A percentile compares a stretch with the other conserved stretches of the same genome.
Evolutionary conservation across 2,113 vertebrate species (phyloP).

Genomic region (Lethenteron reissneri): DNA sequence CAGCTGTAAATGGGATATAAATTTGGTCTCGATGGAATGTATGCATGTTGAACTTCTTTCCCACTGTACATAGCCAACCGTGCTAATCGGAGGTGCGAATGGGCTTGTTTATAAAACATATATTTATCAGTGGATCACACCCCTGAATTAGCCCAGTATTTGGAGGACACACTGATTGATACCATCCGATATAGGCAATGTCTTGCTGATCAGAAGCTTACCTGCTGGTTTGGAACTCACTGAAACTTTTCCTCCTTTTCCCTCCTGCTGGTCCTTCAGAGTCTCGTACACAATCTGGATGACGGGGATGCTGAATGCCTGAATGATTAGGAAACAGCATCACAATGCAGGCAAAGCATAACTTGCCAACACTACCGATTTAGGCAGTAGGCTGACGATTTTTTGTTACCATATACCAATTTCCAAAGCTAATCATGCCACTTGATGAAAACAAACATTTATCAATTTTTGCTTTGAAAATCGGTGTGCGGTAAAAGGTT

Average conservation of each 20-base stretch:
- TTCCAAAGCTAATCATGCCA: too few species aligned
- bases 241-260: conserved; percentile 58
- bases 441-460: too few species aligned
- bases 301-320: conserved; percentile 94
- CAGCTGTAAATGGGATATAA: too few species aligned
- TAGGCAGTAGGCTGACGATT: too few species aligned
- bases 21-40: too few species aligned
- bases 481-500: conserved; percentile 4
- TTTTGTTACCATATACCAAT: too few species aligned
- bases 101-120: not conserved
- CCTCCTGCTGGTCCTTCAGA: conserved; percentile 78
- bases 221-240: conserved; percentile 65
- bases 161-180: not conserved
- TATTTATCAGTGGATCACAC: not conserved
- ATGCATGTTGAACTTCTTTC: too few species aligned
- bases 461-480: not conserved
- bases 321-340: conserved; percentile 9
- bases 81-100: too few species aligned
- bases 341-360: not conserved
- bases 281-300: conserved; percentile 98
- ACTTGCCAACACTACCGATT: too few species aligned
- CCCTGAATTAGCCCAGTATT: not conserved
- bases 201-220: conserved; percentile 17
- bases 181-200: not conserved
- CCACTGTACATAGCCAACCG: too few species aligned